These are phyloP conservation scores for Accipiter virgatus DNA, from an alignment of 2,113 vertebrate species.

Conservation along the genomic window DNA sequence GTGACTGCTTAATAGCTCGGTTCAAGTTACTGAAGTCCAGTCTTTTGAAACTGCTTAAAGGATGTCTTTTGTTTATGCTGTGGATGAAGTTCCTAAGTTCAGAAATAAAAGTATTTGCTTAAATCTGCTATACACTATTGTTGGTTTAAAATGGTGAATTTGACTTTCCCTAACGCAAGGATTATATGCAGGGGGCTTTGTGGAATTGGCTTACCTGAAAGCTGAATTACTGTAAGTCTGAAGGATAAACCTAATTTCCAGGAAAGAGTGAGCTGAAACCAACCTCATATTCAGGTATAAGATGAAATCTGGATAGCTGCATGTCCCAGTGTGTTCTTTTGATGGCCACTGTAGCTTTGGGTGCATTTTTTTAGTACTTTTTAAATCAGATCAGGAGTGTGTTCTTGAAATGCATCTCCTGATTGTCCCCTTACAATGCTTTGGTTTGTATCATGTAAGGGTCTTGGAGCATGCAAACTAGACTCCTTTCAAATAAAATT, in stretches of 20 bases:
- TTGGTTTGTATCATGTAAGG: background rate
- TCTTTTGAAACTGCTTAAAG: background rate
- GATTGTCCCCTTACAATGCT: background rate
- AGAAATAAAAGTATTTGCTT: background rate
- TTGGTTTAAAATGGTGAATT: background rate
- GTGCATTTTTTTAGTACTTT: background rate
- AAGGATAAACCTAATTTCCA: conserved; percentile 7
- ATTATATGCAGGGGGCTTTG: background rate
- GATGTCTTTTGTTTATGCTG: background rate
- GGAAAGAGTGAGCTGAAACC: background rate
- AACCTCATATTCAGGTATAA: background rate
- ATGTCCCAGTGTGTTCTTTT: background rate
- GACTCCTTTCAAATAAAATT: background rate
- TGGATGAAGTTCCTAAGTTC: background rate
- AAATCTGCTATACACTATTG: background rate
- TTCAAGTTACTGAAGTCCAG: background rate
- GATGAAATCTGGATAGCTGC: background rate
- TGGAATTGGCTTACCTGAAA: conserved; percentile 13
- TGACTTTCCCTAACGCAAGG: background rate
- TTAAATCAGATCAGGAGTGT: background rate
- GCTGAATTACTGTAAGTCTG: background rate
- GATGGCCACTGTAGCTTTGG: background rate
- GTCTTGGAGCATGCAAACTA: background rate
- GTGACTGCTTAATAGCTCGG: background rate
- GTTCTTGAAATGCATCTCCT: background rate